Base-by-base conservation (phyloP, 2,888 invertebrate genomes). In the Tetranychus truncatus region DNA sequence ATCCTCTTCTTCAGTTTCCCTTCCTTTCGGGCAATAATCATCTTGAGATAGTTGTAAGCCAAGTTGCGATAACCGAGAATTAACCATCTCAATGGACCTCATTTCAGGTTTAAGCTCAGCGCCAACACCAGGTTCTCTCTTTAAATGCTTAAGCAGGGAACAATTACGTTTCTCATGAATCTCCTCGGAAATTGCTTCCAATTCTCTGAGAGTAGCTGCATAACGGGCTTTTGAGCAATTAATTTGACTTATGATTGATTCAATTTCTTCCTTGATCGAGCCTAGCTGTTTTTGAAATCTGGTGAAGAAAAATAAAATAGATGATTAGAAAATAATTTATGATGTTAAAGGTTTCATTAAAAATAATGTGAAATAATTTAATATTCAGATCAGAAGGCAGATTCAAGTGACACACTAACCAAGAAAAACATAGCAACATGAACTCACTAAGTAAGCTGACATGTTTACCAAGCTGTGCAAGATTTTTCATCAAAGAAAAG, bases 101-200 rank as follows among this genome's bases (percentile, higher is more conserved):
- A 55, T 55, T 55, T 55, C 55, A 55, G 55, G 55, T 55, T 15
- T 15, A 55, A 9, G 1, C 9, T 55, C 55, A 15, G 55, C 9
- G 2, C 55, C 55, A 55, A 55, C 55, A 55, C 55, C 55, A 55
- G 55, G 55, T 55, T 55, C 55, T 55, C 55, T 55, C 55, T 15
- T 55, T 15, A 55, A 55, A 55, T 15, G 55, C 15, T 55, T 55
- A 55, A 55, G 9, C 6, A 55, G 55, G 1, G 71, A 45, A 44
- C 74, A 71, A 45, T 74, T 66, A 21, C 77, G 74, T 44, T 74
- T 76, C 66, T 77, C 77, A 44, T 77, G 77, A 34, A 77, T 77
- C 69, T 77, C 76, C 73, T 77, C 77, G 1, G 77, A 77, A 15
- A 77, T 77, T 0, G 66, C 55, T 65, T 77, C 77, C 46, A 77